Conservation (phyloP, 2,797 vertebrate species). For the Hypotaenidia okinawae region DNA sequence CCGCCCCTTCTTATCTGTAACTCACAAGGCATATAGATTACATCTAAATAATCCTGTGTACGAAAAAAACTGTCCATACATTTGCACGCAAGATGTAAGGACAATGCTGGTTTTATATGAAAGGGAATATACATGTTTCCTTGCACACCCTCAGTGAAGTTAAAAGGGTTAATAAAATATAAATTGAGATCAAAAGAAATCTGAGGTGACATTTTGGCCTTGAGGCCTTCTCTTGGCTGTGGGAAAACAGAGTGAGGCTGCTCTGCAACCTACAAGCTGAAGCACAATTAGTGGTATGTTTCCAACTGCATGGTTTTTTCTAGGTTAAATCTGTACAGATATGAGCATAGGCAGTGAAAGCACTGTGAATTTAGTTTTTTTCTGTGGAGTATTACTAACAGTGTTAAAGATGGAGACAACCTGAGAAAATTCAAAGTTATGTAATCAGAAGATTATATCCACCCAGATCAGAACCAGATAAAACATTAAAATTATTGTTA, state of each 20-base stretch:
- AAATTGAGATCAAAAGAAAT: slow-evolving; percentile 69
- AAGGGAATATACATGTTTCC: slow-evolving; percentile 60
- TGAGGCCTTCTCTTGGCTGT: slow-evolving; percentile 66
- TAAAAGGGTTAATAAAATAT: slow-evolving; percentile 73
- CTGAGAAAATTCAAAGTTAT: slow-evolving; percentile 2
- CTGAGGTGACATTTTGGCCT: slow-evolving; percentile 70
- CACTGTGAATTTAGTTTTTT: neutral
- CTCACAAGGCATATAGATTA: slow-evolving; percentile 56
- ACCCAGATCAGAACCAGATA: neutral
- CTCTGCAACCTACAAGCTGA: slow-evolving; percentile 32
- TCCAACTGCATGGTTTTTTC: neutral
- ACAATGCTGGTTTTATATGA: slow-evolving; percentile 54
- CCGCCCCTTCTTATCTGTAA: slow-evolving; percentile 52
- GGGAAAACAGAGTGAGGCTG: slow-evolving; percentile 59
- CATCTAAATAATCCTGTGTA: slow-evolving; percentile 63
- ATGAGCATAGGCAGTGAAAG: neutral
- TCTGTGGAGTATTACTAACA: neutral
- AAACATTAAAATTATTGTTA: neutral
- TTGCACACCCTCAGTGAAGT: slow-evolving; percentile 53
- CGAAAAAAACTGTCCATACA: slow-evolving; percentile 53
- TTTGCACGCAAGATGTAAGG: slow-evolving; percentile 67
- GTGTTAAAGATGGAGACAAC: neutral
- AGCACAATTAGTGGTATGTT: slow-evolving; percentile 52
- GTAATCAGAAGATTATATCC: neutral
- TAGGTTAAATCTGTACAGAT: neutral